Percentiles rank a stretch among this genome's conserved stretches.
Evolutionary conservation across 2,888 invertebrate genomes (phyloP).

Genomic region (Agapostemon virescens): DNA sequence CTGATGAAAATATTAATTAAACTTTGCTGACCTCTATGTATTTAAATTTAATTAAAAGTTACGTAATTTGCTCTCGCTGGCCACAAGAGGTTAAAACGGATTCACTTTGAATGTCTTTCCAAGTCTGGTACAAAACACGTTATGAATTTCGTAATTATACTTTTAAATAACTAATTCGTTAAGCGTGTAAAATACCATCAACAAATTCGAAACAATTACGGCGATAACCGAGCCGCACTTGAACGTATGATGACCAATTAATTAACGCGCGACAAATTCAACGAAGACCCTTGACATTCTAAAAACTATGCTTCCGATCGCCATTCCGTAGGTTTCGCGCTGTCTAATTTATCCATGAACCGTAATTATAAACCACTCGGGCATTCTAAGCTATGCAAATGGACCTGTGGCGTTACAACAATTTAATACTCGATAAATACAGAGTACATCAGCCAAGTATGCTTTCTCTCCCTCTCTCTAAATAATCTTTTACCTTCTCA

Average conservation of each 20-base stretch:
- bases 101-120: no score
- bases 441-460: no score
- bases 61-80: no score
- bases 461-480: no score
- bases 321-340: not conserved
- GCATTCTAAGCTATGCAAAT: conserved; percentile 42
- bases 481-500: no score
- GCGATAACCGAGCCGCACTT: not conserved
- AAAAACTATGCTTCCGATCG: conserved; percentile 21
- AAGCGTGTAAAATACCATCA: not conserved
- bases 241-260: not conserved
- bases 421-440: conserved; percentile 44
- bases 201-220: conserved; percentile 15
- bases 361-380: conserved; percentile 18
- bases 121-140: no score
- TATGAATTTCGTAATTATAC: not conserved
- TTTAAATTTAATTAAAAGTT: no score
- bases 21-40: no score
- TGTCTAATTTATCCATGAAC: conserved; percentile 17
- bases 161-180: not conserved
- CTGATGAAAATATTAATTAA: no score
- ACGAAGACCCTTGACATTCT: conserved; percentile 20
- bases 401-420: conserved; percentile 34
- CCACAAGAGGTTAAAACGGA: no score
- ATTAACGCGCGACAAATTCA: not conserved